Evolutionary conservation across 2,888 invertebrate species (phyloP).

Genomic region (Ennomos fuscantarius): DNA sequence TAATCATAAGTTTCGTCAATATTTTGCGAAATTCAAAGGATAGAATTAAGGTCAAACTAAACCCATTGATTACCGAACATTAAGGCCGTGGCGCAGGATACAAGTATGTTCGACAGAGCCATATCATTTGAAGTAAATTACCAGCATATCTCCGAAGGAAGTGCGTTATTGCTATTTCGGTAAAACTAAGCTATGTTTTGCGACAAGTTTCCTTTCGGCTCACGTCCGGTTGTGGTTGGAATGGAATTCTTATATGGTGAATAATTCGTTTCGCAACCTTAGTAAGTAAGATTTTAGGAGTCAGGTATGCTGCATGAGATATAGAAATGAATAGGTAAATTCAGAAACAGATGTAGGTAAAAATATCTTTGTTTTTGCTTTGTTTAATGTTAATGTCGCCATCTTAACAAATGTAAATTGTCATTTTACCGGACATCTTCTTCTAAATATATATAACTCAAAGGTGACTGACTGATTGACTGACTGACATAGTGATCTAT

Average conservation of each 20-base stretch:
- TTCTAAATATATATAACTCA: no score
- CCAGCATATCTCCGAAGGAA: conserved; percentile 16
- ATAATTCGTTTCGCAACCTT: conserved; percentile 44
- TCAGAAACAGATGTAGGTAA: no score
- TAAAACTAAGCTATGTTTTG: conserved; percentile 9
- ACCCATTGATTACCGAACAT: conserved; percentile 8
- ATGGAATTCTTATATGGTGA: conserved; percentile 56
- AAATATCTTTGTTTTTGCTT: no score
- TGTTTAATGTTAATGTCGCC: no score
- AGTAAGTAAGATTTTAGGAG: conserved; percentile 7
- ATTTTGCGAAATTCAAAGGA: conserved; percentile 6
- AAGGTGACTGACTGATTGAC: no score
- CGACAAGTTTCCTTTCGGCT: conserved; percentile 18
- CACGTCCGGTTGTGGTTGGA: conserved; percentile 26
- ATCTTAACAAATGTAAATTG: no score
- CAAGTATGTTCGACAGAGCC: conserved; percentile 14
- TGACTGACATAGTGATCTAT: no score
- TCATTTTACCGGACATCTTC: no score
- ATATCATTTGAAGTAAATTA: conserved; percentile 38
- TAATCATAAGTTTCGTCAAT: not conserved
- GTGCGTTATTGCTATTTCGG: conserved; percentile 13
- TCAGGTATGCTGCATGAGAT: conserved; percentile 2
- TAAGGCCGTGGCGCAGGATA: conserved; percentile 10
- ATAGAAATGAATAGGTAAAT: no score
- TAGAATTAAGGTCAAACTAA: conserved; percentile 4